These are phyloP conservation scores for Enteromius fasciolatus DNA, from an alignment of 2,797 vertebrate genomes.

Conservation along the genomic window DNA sequence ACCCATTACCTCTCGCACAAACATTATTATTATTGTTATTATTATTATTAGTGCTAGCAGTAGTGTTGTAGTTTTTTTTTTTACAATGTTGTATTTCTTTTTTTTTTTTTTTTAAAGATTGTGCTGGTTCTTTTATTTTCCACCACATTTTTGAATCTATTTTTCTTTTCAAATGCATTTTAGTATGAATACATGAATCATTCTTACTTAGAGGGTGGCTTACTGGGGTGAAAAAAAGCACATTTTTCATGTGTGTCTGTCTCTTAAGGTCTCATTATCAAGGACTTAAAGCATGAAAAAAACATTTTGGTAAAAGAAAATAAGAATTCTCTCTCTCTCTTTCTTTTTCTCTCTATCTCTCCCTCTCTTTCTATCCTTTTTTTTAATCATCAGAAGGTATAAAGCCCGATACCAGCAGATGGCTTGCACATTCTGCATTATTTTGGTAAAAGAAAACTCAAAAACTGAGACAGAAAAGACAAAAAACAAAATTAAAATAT, in stretches of 20 bases:
- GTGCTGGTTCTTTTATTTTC: conserved; percentile 52
- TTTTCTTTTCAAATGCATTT: conserved; percentile 60
- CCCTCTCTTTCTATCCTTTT: not conserved
- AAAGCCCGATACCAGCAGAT: conserved; percentile 57
- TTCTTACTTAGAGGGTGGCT: conserved; percentile 70
- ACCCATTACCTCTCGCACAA: conserved; percentile 81
- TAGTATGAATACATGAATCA: conserved; percentile 60
- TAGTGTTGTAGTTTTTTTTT: conserved; percentile 68
- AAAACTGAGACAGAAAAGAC: conserved; percentile 56
- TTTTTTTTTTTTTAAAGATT: conserved; percentile 5
- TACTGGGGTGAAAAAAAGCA: conserved; percentile 73
- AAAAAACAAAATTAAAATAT: conserved; percentile 60
- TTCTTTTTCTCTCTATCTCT: conserved; percentile 14
- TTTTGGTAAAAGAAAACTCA: conserved; percentile 58
- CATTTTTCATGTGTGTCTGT: conserved; percentile 73
- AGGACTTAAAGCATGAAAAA: conserved; percentile 66
- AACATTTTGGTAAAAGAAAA: conserved; percentile 53
- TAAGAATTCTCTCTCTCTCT: conserved; percentile 4
- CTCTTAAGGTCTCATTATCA: conserved; percentile 70
- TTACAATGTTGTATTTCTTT: conserved; percentile 51
- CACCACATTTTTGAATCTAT: conserved; percentile 61
- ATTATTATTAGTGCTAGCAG: conserved; percentile 64
- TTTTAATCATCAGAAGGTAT: conserved; percentile 48
- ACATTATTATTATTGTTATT: conserved; percentile 67
- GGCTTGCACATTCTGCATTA: conserved; percentile 55